phyloP scores from a whole-genome alignment of 2,113 vertebrate genomes.

The Progne subis region DNA sequence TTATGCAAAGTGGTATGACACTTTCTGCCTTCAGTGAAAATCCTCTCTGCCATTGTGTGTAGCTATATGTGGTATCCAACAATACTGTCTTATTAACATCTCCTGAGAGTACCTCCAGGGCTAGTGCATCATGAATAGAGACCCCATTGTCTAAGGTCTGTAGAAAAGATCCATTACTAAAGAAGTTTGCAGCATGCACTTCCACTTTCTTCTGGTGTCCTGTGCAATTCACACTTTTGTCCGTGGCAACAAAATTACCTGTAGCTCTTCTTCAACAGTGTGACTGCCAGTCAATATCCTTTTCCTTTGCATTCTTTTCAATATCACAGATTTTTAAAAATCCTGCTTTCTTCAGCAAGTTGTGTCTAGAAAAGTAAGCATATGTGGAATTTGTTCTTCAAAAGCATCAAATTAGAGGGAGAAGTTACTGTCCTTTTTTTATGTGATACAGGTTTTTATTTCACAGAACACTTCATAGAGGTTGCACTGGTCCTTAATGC shows the following conservation, averaged over 20 bases:
- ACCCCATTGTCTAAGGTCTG: not conserved
- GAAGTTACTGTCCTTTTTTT: not conserved
- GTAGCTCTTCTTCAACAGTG: not conserved
- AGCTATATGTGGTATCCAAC: not conserved
- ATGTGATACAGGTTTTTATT: not conserved
- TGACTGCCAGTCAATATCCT: not conserved
- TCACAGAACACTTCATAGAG: not conserved
- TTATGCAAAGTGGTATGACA: not conserved
- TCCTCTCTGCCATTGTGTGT: not conserved
- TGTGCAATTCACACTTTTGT: not conserved
- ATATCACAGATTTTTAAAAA: not conserved
- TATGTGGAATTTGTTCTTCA: not conserved
- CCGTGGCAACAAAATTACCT: not conserved
- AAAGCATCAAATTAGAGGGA: not conserved
- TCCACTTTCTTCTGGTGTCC: not conserved
- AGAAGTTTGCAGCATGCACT: not conserved
- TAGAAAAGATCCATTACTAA: not conserved
- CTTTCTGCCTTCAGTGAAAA: not conserved
- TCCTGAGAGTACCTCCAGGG: not conserved
- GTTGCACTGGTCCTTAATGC: not conserved
- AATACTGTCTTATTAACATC: not conserved
- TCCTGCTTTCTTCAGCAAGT: not conserved
- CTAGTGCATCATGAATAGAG: not conserved
- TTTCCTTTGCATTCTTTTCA: not conserved
- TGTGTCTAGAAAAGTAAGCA: not conserved